Percentiles rank a stretch among this genome's conserved stretches.
These are phyloP conservation scores for Aix galericulata DNA, from an alignment of 2,113 vertebrate genomes.

Conservation along the genomic window DNA sequence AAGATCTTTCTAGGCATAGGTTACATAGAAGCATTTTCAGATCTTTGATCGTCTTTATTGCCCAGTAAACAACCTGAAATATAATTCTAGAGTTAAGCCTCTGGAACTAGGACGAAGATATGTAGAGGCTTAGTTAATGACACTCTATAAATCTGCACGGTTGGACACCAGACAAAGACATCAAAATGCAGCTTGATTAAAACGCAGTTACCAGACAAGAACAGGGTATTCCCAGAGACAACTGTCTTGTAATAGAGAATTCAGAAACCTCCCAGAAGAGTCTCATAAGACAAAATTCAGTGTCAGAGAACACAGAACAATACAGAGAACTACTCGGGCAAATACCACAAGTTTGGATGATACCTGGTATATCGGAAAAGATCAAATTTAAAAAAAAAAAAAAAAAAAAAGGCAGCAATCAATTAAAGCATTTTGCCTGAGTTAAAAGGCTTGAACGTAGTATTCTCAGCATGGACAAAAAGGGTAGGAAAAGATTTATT, in stretches of 20 bases:
- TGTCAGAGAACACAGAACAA: not conserved
- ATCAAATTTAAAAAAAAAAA: not conserved
- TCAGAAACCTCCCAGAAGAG: not conserved
- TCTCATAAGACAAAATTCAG: not conserved
- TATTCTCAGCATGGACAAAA: not conserved
- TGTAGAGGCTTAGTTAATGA: not conserved
- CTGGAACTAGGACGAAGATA: not conserved
- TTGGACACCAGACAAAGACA: not conserved
- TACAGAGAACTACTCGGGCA: not conserved
- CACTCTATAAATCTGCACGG: not conserved
- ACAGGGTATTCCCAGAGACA: not conserved
- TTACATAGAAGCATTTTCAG: not conserved
- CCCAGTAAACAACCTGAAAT: not conserved
- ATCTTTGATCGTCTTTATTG: not conserved
- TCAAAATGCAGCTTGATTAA: not conserved
- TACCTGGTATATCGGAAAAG: not conserved
- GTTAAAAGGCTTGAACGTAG: not conserved
- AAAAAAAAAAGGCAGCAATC: not conserved
- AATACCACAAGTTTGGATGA: not conserved
- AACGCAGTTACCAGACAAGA: not conserved
- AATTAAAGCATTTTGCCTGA: not conserved
- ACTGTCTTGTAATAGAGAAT: not conserved
- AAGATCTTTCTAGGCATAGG: not conserved
- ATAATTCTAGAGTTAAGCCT: not conserved
- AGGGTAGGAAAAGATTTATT: not conserved